These are phyloP conservation scores for Nannospalax galili DNA, from an alignment of 2,113 vertebrate species.

Conservation along the genomic window DNA sequence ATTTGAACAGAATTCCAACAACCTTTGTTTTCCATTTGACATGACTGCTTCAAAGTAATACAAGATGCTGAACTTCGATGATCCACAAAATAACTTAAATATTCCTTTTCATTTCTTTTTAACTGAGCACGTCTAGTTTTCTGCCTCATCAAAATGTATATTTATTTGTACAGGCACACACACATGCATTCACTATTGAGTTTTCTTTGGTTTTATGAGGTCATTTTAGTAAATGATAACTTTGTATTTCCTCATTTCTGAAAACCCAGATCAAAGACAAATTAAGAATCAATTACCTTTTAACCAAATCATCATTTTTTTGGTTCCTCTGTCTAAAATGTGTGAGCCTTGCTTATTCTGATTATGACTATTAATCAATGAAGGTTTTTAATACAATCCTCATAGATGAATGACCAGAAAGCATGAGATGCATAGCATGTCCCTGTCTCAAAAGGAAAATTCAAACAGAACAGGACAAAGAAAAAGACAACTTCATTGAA, in stretches of 20 bases:
- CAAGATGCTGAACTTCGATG: conserved; percentile 63
- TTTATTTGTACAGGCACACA: background rate
- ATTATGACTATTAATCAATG: background rate
- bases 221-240: background rate
- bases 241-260: background rate
- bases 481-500: background rate
- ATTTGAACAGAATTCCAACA: conserved; percentile 71
- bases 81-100: conserved; percentile 39
- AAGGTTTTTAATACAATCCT: background rate
- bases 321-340: background rate
- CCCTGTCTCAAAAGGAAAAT: background rate
- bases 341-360: background rate
- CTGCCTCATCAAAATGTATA: background rate
- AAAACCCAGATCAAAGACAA: background rate
- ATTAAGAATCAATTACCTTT: background rate
- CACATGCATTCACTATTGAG: background rate
- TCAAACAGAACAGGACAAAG: background rate
- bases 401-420: background rate
- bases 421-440: background rate
- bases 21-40: conserved; percentile 70
- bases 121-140: background rate
- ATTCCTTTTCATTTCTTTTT: conserved; percentile 48
- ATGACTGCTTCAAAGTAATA: conserved; percentile 68
- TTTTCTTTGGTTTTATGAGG: background rate
- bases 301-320: background rate